phyloP scores from a whole-genome alignment of 2,888 invertebrate genomes.

The Lissocephala sabroskyi region DNA sequence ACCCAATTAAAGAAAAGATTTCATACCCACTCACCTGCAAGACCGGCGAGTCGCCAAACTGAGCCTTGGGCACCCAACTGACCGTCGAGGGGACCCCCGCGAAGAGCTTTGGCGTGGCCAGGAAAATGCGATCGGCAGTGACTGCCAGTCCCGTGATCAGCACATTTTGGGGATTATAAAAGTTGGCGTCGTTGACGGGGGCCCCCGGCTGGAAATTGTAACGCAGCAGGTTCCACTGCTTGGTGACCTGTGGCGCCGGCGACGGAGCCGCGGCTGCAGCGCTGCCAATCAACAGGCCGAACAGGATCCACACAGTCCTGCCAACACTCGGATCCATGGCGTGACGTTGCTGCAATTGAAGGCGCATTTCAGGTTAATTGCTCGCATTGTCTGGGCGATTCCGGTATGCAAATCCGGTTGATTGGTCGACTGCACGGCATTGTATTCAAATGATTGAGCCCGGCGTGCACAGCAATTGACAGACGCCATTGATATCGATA shows the following conservation, averaged over 20 bases:
- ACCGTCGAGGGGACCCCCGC: conserved; percentile 85
- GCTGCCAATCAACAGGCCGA: too few species aligned
- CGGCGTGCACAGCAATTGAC: too few species aligned
- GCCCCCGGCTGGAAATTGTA: conserved; percentile 79
- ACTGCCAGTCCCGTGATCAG: conserved; percentile 85
- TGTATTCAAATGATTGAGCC: conserved; percentile 55
- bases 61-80: conserved; percentile 79
- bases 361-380: too few species aligned
- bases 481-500: too few species aligned
- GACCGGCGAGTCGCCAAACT: conserved; percentile 80
- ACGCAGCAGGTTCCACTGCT: conserved; percentile 81
- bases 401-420: conserved; percentile 14
- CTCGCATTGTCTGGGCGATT: too few species aligned
- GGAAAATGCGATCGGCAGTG: conserved; percentile 80
- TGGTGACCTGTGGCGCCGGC: conserved; percentile 74
- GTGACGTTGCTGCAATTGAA: neutral
- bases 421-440: conserved; percentile 26
- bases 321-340: too few species aligned
- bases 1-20: too few species aligned
- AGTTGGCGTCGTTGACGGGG: conserved; percentile 74
- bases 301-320: too few species aligned
- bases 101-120: conserved; percentile 83
- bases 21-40: conserved; percentile 76
- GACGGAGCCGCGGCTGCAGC: too few species aligned
- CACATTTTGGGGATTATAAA: conserved; percentile 78